Conservation (phyloP, 2,888 invertebrate genomes). For the Polietes domitor region DNA sequence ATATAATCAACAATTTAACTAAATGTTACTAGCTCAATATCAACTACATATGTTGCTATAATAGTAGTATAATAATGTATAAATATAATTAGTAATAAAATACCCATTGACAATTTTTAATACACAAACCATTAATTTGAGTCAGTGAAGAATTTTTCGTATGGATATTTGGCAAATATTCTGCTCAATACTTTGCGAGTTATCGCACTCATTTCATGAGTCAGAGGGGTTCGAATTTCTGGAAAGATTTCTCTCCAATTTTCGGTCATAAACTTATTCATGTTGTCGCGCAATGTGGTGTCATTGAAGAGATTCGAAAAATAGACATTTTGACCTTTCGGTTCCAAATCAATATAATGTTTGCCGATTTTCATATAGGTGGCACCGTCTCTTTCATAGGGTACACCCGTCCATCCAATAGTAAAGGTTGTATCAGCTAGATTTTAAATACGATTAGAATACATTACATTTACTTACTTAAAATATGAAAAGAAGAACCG, state of each 20-base stretch:
- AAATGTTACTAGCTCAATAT: no score
- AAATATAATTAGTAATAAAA: no score
- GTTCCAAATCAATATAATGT: slow-evolving; percentile 49
- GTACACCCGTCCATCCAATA: slow-evolving; percentile 51
- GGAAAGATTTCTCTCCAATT: slow-evolving; percentile 77
- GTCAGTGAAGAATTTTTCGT: slow-evolving; percentile 36
- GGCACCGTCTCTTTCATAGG: slow-evolving; percentile 57
- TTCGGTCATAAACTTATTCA: slow-evolving; percentile 81
- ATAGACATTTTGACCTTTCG: slow-evolving; percentile 68
- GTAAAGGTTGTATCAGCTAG: slow-evolving; percentile 62
- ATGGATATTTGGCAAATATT: slow-evolving; percentile 76
- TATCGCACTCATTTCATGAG: slow-evolving; percentile 73
- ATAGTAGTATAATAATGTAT: no score
- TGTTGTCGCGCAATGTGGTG: slow-evolving; percentile 79
- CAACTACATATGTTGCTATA: no score
- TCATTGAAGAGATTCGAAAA: slow-evolving; percentile 80
- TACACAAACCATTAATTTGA: not conserved
- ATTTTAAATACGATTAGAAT: not conserved
- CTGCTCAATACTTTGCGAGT: slow-evolving; percentile 75
- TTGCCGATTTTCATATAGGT: slow-evolving; percentile 65
- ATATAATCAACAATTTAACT: no score
- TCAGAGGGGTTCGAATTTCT: slow-evolving; percentile 62
- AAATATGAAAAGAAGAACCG: not conserved
- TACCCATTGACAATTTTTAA: no score
- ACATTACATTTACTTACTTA: no score